A percentile compares a stretch with the other conserved stretches of the same genome.
These are phyloP conservation scores for Ibycter americanus DNA, from an alignment of 2,797 vertebrate species.

Conservation along the genomic window DNA sequence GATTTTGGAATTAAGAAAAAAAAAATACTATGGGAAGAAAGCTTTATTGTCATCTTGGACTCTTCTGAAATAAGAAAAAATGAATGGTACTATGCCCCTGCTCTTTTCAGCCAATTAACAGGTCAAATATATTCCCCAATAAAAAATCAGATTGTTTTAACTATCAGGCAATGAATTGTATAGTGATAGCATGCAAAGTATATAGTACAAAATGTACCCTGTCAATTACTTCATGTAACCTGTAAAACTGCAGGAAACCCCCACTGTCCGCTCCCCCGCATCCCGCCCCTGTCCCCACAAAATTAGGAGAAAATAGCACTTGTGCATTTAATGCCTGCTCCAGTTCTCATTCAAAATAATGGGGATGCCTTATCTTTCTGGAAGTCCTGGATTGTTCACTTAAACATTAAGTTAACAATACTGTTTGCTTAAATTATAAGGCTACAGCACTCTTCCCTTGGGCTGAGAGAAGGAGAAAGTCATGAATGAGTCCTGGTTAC, in stretches of 20 bases:
- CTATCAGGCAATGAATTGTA: not conserved
- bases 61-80: not conserved
- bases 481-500: not conserved
- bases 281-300: too few relatives aligned
- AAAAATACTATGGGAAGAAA: not conserved
- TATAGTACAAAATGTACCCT: not conserved
- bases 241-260: not conserved
- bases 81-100: not conserved
- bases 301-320: not conserved
- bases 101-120: not conserved
- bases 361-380: not conserved
- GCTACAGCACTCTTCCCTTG: not conserved
- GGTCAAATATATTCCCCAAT: not conserved
- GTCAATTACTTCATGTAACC: not conserved
- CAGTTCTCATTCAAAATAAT: not conserved
- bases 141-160: not conserved
- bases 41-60: not conserved
- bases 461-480: not conserved
- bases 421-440: not conserved
- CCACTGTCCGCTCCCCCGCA: too few relatives aligned
- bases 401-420: not conserved
- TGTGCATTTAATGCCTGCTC: not conserved
- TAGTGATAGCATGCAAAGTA: not conserved
- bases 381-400: not conserved
- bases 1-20: not conserved